Evolutionary conservation across 2,888 invertebrate genomes (phyloP).

Genomic region (Agonum fuliginosum): DNA sequence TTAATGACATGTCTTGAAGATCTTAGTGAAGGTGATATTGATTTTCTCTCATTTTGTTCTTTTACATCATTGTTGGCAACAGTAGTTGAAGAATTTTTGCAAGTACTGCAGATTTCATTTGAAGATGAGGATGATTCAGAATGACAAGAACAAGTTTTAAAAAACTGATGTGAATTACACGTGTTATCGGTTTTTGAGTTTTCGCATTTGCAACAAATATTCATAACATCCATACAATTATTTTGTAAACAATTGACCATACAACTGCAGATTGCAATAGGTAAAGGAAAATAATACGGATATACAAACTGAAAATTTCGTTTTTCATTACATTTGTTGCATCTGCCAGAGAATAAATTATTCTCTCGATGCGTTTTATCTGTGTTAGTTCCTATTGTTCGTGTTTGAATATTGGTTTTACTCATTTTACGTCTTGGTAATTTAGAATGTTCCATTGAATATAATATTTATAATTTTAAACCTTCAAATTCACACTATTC

Average conservation of each 20-base stretch:
- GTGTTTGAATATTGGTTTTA: conserved; percentile 29
- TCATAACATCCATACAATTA: background rate
- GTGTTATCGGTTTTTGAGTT: background rate
- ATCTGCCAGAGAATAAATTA: conserved; percentile 17
- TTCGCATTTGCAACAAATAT: conserved; percentile 7
- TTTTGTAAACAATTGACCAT: conserved; percentile 10
- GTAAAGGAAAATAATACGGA: conserved; percentile 28
- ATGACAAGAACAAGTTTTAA: background rate
- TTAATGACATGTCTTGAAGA: background rate
- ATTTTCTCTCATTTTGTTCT: conserved; percentile 4
- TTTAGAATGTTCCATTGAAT: conserved; percentile 18
- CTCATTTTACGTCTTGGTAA: conserved; percentile 8
- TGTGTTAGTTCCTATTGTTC: conserved; percentile 43
- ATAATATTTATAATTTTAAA: conserved; percentile 2
- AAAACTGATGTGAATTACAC: background rate
- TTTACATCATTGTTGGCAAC: background rate
- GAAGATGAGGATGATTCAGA: background rate
- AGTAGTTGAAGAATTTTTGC: background rate
- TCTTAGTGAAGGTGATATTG: background rate
- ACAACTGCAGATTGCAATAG: conserved; percentile 12
- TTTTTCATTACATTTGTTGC: background rate
- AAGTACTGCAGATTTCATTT: background rate
- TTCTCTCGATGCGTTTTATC: too few species aligned
- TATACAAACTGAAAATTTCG: conserved; percentile 18
- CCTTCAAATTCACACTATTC: conserved; percentile 1